A percentile compares a stretch with the other conserved stretches of the same genome.
These are phyloP conservation scores for Oscheius myriophilus DNA, from an alignment of 2,888 invertebrate species.

Conservation along the genomic window DNA sequence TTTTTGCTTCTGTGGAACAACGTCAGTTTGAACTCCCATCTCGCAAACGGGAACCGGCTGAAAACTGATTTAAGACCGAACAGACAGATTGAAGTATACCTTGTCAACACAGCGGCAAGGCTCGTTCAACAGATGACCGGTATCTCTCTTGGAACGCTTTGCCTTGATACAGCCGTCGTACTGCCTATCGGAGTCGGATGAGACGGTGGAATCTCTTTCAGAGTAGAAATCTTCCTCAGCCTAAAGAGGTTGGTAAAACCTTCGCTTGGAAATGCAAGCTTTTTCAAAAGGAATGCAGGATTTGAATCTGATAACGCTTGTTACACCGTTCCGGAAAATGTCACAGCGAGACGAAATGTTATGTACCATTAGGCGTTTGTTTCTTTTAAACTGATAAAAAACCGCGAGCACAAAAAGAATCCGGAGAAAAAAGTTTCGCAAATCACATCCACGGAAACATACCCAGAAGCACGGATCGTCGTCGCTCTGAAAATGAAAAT, in stretches of 20 bases:
- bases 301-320: too few species aligned
- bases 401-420: too few species aligned
- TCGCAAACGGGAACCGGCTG: slow-evolving; percentile 6
- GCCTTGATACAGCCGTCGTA: slow-evolving; percentile 36
- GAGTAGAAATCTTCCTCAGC: background rate
- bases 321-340: too few species aligned
- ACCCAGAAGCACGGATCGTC: background rate
- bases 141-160: slow-evolving; percentile 27
- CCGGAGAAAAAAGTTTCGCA: too few species aligned
- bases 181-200: slow-evolving; percentile 33
- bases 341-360: too few species aligned
- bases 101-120: background rate
- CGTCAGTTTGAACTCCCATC: slow-evolving; percentile 24
- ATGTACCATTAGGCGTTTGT: too few species aligned
- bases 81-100: background rate
- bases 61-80: background rate
- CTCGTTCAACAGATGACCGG: slow-evolving; percentile 1
- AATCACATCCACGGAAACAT: background rate
- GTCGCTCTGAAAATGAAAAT: background rate
- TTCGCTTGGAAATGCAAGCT: too few species aligned
- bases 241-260: background rate
- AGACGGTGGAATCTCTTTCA: slow-evolving; percentile 6
- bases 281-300: too few species aligned
- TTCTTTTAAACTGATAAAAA: too few species aligned
- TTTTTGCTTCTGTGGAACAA: slow-evolving; percentile 3